These are phyloP conservation scores for Parnassius apollo DNA, from an alignment of 2,888 invertebrate species.

Conservation along the genomic window DNA sequence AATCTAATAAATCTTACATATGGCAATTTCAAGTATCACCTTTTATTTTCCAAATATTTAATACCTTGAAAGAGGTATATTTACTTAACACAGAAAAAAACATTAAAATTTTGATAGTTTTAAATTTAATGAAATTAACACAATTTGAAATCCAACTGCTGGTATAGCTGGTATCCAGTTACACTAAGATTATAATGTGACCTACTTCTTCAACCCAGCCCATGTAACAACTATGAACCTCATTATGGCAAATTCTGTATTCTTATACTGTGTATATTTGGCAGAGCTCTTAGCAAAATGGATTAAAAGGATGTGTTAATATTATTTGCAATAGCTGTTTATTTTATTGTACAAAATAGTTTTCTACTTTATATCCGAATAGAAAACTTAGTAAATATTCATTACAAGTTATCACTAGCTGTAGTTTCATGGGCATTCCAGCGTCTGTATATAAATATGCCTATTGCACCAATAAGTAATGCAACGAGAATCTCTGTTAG, in stretches of 20 bases:
- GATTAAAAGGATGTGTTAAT: too few relatives aligned
- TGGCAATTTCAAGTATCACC: conserved; percentile 8
- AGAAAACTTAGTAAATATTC: conserved; percentile 3
- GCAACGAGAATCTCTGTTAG: conserved; percentile 68
- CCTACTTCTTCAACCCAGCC: too few relatives aligned
- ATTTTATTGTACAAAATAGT: too few relatives aligned
- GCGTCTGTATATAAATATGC: conserved; percentile 70
- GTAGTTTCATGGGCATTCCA: conserved; percentile 48
- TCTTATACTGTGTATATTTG: too few relatives aligned
- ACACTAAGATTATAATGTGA: too few relatives aligned
- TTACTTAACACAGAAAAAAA: neutral
- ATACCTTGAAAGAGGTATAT: conserved; percentile 1
- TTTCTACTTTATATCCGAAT: conserved; percentile 5
- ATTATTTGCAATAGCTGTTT: too few relatives aligned
- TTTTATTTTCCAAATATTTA: neutral
- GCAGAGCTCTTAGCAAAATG: too few relatives aligned
- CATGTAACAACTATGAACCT: too few relatives aligned
- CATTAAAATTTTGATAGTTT: neutral
- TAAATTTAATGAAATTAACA: neutral
- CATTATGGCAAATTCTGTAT: too few relatives aligned
- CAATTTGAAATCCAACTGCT: too few relatives aligned
- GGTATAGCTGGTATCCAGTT: too few relatives aligned
- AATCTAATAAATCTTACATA: conserved; percentile 4
- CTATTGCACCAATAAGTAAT: conserved; percentile 66
- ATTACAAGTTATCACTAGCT: conserved; percentile 16